phyloP scores from a whole-genome alignment of 2,797 vertebrate species.

The Danio kyathit region DNA sequence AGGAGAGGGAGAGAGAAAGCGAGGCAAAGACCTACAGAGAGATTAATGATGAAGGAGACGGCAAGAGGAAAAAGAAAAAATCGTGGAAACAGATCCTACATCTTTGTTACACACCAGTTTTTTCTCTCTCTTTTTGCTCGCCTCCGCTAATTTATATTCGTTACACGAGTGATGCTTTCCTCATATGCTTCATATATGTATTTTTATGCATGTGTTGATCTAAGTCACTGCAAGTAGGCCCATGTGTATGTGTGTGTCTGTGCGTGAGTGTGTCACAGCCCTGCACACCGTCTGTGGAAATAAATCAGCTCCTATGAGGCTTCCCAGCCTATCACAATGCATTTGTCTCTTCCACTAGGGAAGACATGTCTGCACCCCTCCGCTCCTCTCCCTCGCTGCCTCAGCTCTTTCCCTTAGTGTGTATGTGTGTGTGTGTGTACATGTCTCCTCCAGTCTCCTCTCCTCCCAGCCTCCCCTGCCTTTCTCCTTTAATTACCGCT shows the following conservation, averaged over 20 bases:
- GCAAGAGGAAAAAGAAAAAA: conserved; percentile 44
- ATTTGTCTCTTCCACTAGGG: conserved; percentile 81
- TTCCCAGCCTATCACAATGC: conserved; percentile 83
- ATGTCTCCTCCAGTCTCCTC: conserved; percentile 59
- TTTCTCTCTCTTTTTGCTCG: not conserved
- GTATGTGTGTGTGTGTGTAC: conserved; percentile 49
- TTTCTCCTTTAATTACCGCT: conserved; percentile 67
- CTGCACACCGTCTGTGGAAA: conserved; percentile 65
- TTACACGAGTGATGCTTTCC: conserved; percentile 7
- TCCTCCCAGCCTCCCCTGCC: conserved; percentile 61
- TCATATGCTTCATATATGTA: conserved; percentile 22
- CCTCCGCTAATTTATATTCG: conserved; percentile 19
- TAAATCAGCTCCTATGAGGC: conserved; percentile 84
- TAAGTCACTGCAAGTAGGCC: conserved; percentile 64
- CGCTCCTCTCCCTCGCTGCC: conserved; percentile 55
- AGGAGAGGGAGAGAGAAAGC: conserved; percentile 63
- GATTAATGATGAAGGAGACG: conserved; percentile 59
- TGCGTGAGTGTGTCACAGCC: conserved; percentile 45
- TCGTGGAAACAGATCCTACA: conserved; percentile 14
- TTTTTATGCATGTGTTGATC: conserved; percentile 33
- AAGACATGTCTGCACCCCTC: conserved; percentile 58
- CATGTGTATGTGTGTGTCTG: conserved; percentile 44
- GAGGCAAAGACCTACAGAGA: conserved; percentile 65
- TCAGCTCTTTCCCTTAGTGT: conserved; percentile 62
- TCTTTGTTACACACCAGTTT: conserved; percentile 11